A percentile compares a stretch with the other conserved stretches of the same genome.
Conservation (phyloP, 2,797 vertebrate genomes). For the Rhincodon typus region DNA sequence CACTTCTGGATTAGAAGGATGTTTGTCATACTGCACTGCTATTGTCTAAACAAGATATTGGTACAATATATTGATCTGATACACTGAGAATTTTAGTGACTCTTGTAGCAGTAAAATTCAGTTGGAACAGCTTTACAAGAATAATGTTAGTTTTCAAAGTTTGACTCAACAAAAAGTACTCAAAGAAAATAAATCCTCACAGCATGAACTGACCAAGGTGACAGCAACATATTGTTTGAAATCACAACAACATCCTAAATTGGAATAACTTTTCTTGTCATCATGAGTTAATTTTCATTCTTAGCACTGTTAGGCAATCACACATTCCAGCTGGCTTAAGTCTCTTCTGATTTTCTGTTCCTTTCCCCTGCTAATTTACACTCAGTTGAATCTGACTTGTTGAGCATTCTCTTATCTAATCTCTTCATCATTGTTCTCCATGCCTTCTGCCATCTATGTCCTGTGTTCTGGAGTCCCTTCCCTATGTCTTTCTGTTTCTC, state of each 20-base stretch:
- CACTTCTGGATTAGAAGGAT: neutral
- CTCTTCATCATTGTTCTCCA: neutral
- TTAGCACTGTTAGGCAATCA: neutral
- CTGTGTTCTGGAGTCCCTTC: neutral
- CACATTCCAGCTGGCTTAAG: neutral
- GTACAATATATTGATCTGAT: too few species aligned
- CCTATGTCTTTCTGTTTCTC: neutral
- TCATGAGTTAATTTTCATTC: neutral
- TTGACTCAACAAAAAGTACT: neutral
- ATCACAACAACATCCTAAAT: neutral
- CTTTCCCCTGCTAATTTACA: neutral
- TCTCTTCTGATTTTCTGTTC: neutral
- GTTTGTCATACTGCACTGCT: neutral
- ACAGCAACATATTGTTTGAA: neutral
- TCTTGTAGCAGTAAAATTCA: too few species aligned
- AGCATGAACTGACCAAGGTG: neutral
- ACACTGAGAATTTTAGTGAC: too few species aligned
- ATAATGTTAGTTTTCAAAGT: neutral
- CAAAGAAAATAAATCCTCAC: neutral
- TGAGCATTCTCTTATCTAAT: neutral
- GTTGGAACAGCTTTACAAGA: neutral
- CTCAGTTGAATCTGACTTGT: neutral
- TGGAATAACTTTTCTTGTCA: neutral
- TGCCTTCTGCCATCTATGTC: neutral
- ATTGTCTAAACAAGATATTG: neutral